Percentiles rank a stretch among this genome's conserved stretches.
Conservation (phyloP, 1,140 invertebrate genomes). For the Elymnias hypermnestra region DNA sequence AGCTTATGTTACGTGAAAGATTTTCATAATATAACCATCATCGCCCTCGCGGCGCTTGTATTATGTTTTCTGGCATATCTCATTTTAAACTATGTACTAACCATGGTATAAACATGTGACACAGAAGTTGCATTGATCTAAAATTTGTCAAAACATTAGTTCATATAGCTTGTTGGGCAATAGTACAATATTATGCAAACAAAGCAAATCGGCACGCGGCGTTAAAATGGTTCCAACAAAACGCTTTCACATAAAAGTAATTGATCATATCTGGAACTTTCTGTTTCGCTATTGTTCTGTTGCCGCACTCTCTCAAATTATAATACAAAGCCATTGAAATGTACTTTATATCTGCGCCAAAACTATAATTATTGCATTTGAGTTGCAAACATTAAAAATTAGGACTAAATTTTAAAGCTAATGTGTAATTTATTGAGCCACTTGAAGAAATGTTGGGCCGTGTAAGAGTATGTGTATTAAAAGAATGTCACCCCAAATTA, state of each 20-base stretch:
- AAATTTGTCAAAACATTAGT: too few species aligned
- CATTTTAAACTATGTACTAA: too few species aligned
- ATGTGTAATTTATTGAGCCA: not conserved
- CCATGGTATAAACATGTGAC: too few species aligned
- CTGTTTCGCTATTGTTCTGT: conserved; percentile 45
- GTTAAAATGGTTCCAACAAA: conserved; percentile 30
- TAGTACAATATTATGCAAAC: conserved; percentile 9
- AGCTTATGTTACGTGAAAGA: too few species aligned
- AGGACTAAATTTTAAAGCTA: not conserved
- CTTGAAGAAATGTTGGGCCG: too few species aligned
- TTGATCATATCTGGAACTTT: conserved; percentile 48
- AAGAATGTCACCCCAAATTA: too few species aligned
- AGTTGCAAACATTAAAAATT: not conserved
- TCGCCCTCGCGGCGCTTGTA: too few species aligned
- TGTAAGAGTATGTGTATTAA: too few species aligned
- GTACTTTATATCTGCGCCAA: conserved; percentile 6
- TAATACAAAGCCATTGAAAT: conserved; percentile 18
- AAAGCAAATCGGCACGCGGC: conserved; percentile 26
- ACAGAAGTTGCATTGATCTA: too few species aligned
- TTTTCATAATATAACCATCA: too few species aligned
- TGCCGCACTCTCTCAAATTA: conserved; percentile 36
- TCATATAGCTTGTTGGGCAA: too few species aligned
- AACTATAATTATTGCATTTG: not conserved
- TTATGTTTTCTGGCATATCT: too few species aligned
- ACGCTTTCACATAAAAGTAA: conserved; percentile 48